Conservation (phyloP, 2,888 invertebrate species). For the Athripsodes cinereus region DNA sequence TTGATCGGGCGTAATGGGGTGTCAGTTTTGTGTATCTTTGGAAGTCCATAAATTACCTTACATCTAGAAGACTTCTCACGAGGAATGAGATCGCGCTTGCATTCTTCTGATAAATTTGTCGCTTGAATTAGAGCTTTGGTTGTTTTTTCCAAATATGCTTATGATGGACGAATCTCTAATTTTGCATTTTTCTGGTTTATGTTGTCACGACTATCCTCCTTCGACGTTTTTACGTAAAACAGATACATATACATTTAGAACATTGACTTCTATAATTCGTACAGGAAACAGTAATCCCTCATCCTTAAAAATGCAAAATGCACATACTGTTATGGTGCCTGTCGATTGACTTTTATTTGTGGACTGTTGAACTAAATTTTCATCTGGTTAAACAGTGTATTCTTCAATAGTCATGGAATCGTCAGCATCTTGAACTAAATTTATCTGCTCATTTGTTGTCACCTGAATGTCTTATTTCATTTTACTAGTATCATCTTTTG, state of each 20-base stretch:
- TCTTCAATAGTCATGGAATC: background rate
- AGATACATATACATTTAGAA: background rate
- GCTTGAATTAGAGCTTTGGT: no score
- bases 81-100: no score
- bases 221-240: background rate
- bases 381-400: background rate
- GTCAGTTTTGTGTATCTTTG: no score
- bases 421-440: background rate
- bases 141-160: no score
- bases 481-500: background rate
- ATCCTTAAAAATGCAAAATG: background rate
- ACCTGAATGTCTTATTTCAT: background rate
- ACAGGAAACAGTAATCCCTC: background rate
- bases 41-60: no score
- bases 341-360: background rate
- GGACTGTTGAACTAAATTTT: background rate
- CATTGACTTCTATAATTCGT: background rate
- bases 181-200: no score
- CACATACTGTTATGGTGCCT: background rate
- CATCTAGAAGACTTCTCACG: no score
- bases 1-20: no score
- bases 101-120: no score
- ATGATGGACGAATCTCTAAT: no score
- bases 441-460: background rate
- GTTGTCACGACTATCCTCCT: background rate